Conservation (phyloP, 2,113 vertebrate species). For the Oreochromis niloticus region DNA sequence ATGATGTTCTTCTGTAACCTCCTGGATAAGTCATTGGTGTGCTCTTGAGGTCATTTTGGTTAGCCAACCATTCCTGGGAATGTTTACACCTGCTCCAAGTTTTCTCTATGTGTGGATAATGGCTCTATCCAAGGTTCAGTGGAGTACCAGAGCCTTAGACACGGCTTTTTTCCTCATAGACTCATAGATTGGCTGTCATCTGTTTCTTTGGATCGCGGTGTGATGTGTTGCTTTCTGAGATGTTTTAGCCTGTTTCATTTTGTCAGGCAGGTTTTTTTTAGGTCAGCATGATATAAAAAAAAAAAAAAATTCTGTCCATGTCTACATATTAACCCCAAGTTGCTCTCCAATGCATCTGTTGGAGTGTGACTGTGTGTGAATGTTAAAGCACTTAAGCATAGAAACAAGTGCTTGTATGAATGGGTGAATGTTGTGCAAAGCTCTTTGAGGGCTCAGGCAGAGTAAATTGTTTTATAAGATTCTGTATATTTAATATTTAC, state of each 20-base stretch:
- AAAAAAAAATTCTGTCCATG: background rate
- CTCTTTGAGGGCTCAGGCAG: background rate
- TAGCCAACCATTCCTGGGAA: background rate
- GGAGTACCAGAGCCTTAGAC: background rate
- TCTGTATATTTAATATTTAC: background rate
- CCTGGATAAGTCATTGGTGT: background rate
- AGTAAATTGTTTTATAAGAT: background rate
- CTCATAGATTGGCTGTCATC: fast-evolving
- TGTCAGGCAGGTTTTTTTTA: background rate
- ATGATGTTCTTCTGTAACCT: background rate
- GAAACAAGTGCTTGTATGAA: background rate
- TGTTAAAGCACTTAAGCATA: background rate
- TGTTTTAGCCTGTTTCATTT: fast-evolving
- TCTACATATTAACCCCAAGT: background rate
- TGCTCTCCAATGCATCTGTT: background rate
- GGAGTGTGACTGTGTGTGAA: background rate
- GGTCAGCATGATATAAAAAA: background rate
- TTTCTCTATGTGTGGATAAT: background rate
- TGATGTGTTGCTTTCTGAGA: background rate
- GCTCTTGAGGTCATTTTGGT: background rate
- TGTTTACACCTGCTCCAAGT: background rate
- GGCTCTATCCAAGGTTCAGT: background rate
- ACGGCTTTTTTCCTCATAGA: background rate
- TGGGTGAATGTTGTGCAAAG: background rate
- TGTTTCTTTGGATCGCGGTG: background rate